Percentiles rank a stretch among this genome's conserved stretches.
These are phyloP conservation scores for Karalla daura DNA, from an alignment of 2,797 vertebrate species.

Conservation along the genomic window DNA sequence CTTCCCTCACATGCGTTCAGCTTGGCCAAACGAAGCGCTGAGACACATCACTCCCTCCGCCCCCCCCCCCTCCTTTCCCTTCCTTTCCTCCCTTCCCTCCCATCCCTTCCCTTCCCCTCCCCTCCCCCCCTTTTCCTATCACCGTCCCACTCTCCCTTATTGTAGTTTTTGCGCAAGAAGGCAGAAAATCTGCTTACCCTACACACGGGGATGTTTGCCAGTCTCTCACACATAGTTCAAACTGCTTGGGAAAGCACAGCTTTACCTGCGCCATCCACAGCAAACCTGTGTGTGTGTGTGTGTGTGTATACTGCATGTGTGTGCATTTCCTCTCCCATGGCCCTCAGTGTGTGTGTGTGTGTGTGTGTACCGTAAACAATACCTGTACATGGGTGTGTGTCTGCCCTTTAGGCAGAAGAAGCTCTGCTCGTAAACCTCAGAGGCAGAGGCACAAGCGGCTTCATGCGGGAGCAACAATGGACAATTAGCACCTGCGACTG, in stretches of 20 bases:
- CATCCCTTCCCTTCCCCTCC: background rate
- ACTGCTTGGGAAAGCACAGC: conserved; percentile 73
- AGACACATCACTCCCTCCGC: conserved; percentile 49
- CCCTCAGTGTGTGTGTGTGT: conserved; percentile 9
- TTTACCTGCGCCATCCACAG: conserved; percentile 70
- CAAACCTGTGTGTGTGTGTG: conserved; percentile 32
- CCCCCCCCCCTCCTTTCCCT: conserved; percentile 3
- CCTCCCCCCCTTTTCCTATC: background rate
- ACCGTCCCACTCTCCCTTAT: conserved; percentile 51
- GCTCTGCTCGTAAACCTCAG: conserved; percentile 17
- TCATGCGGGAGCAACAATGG: conserved; percentile 23
- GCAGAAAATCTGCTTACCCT: conserved; percentile 82
- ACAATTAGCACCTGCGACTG: conserved; percentile 52
- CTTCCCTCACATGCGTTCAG: conserved; percentile 25
- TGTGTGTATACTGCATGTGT: background rate
- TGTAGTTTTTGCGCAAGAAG: conserved; percentile 73
- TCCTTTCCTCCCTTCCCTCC: conserved; percentile 18
- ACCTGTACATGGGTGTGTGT: conserved; percentile 39
- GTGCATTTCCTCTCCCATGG: background rate
- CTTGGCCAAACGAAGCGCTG: conserved; percentile 53
- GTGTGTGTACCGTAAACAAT: conserved; percentile 56
- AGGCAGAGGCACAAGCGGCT: conserved; percentile 21
- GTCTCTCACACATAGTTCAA: conserved; percentile 70
- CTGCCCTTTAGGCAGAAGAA: too few relatives aligned
- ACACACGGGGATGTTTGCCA: conserved; percentile 70